Evolutionary conservation across 2,888 invertebrate species (phyloP).

Genomic region (Acrobasis consociella): DNA sequence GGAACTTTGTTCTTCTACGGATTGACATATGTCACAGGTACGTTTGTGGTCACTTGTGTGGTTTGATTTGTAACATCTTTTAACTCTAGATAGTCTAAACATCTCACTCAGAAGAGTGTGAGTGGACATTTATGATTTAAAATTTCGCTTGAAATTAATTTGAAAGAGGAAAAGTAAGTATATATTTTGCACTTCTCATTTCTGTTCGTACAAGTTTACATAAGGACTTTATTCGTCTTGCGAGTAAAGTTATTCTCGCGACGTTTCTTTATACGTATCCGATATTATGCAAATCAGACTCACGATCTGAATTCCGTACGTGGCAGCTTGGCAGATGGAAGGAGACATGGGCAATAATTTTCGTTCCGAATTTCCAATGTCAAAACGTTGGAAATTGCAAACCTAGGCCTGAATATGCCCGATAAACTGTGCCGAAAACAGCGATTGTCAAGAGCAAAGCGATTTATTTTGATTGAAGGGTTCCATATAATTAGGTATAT

Average conservation of each 20-base stretch:
- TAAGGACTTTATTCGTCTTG: slow-evolving; percentile 13
- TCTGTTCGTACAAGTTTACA: no score
- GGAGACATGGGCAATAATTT: background rate
- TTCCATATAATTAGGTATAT: background rate
- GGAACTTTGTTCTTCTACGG: no score
- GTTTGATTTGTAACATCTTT: no score
- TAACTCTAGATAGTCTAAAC: no score
- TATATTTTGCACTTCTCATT: no score
- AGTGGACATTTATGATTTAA: no score
- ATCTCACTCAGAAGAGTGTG: no score
- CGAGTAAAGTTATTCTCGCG: background rate
- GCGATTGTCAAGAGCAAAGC: no score
- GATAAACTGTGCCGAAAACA: background rate
- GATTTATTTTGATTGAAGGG: background rate
- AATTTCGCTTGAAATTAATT: no score
- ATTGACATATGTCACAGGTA: no score
- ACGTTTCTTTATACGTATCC: slow-evolving; percentile 4
- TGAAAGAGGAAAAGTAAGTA: no score
- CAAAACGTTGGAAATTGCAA: background rate
- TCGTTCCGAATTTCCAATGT: background rate
- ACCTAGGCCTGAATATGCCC: background rate
- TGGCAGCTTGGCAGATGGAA: background rate
- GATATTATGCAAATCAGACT: slow-evolving; percentile 2
- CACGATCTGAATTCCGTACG: background rate
- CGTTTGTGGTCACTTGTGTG: no score